Conservation (phyloP, 2,888 invertebrate species). For the Baccha elongata region DNA sequence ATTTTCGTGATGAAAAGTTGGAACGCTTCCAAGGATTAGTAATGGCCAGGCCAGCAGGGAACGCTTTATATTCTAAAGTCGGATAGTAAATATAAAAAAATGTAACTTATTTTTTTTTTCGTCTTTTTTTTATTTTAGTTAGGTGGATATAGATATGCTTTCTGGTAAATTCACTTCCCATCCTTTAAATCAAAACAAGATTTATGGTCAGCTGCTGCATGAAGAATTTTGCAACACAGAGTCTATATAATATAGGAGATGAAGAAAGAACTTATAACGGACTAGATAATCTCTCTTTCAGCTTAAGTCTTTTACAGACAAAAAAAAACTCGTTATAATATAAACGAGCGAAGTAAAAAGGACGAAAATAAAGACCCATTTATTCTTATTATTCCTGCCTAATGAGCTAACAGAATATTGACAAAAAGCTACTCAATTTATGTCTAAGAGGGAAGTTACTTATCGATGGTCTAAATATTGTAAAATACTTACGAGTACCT, state of each 20-base stretch:
- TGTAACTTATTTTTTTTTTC: constrained; percentile 21
- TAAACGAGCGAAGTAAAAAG: background rate
- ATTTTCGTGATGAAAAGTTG: constrained; percentile 63
- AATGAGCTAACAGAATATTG: constrained; percentile 68
- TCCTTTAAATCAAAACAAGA: constrained; percentile 42
- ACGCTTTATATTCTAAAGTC: constrained; percentile 44
- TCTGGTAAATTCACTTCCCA: constrained; percentile 22
- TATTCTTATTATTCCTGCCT: constrained; percentile 60
- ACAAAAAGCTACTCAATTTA: constrained; percentile 25
- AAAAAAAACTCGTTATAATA: constrained; percentile 11
- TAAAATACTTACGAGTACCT: constrained; percentile 10
- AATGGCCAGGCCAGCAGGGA: constrained; percentile 48
- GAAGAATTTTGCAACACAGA: constrained; percentile 20
- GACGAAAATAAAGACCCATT: constrained; percentile 31
- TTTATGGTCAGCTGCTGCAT: constrained; percentile 55
- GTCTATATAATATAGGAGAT: background rate
- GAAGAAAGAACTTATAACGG: constrained; percentile 6
- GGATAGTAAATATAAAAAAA: constrained; percentile 61
- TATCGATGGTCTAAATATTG: constrained; percentile 52
- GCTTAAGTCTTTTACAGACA: background rate
- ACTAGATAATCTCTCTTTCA: constrained; percentile 43
- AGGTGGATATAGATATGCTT: background rate
- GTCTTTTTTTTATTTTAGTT: background rate
- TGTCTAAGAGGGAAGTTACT: constrained; percentile 3
- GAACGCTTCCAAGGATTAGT: constrained; percentile 66